Percentiles rank a stretch among this genome's conserved stretches.
Conservation (phyloP, 2,888 invertebrate species). For the Vanessa cardui region DNA sequence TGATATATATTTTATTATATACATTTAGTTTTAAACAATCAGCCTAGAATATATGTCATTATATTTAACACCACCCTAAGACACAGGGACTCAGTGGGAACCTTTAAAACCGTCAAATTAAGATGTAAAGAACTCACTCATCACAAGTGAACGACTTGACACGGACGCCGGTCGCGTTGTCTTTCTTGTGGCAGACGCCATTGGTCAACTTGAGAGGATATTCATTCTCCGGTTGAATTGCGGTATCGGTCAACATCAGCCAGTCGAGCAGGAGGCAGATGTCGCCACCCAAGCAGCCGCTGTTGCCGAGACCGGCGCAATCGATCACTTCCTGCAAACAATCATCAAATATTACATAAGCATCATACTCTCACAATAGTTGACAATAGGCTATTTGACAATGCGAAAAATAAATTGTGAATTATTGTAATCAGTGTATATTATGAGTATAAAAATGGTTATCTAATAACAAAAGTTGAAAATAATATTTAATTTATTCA, state of each 20-base stretch:
- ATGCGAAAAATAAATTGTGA: too few relatives aligned
- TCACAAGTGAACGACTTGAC: conserved; percentile 85
- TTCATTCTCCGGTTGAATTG: conserved; percentile 79
- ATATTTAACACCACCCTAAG: too few relatives aligned
- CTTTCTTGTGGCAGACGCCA: conserved; percentile 71
- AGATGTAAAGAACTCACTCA: conserved; percentile 76
- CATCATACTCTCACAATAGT: neutral
- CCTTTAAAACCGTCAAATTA: too few relatives aligned
- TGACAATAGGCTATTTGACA: too few relatives aligned
- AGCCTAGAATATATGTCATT: too few relatives aligned
- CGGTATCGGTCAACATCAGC: conserved; percentile 82
- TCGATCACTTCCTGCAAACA: conserved; percentile 86
- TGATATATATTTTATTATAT: too few relatives aligned
- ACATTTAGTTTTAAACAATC: too few relatives aligned
- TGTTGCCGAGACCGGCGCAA: conserved; percentile 88
- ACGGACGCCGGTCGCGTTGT: conserved; percentile 71
- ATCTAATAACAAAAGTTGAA: too few relatives aligned
- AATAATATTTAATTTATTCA: too few relatives aligned
- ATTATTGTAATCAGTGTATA: too few relatives aligned
- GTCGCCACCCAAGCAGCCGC: conserved; percentile 91
- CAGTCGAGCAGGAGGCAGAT: conserved; percentile 90
- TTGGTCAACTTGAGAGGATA: conserved; percentile 85
- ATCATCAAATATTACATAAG: neutral
- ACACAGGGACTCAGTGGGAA: too few relatives aligned
- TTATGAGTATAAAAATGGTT: too few relatives aligned